Base-by-base conservation (phyloP, 1,140 invertebrate genomes). In the Polypedilum vanderplanki region DNA sequence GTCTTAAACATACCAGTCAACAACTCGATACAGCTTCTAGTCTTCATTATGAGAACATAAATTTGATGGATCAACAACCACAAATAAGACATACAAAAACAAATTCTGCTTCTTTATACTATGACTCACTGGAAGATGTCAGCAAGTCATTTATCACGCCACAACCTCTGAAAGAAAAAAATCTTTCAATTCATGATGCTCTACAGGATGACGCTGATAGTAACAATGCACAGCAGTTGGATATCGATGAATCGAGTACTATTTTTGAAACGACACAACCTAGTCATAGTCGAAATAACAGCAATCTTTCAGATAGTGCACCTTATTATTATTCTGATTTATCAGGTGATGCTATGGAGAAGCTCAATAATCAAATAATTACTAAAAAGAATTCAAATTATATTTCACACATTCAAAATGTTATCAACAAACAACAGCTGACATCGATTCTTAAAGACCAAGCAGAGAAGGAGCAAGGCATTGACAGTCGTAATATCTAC, bases 301-400 rank as follows among this genome's bases (percentile, higher is more conserved):
- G 81, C 74, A 82, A 82, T 65, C 80, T 82, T 1, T 82, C 85
- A 20, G 86, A 86, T 41, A 86, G 87, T 15, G 92, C 91, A 15
- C 93, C 93, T 0, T 94, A 95, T 80, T 95, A 95, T 79, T 94
- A 94, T 82, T 94, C 93, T 0, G 93, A 95, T 81, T 83, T 94
- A n/a, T 86, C 85, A 76, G 84, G 84, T 17, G 40, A 33, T 15
- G 67, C 22, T 46, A 75, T 74, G 64, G 65, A 74, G 24, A 85
- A 87, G 77, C 78, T 90, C n/a, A 91, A 92, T 77, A 92, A 92
- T 81, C 90, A 91, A 80, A 90, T 85, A 79, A 78, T 83, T 75
- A 81, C 84, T 46, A 83, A 85, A 40, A 82, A 86, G 76, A 88
- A 88, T 80, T 90, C 93, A 84, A 84, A 89, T 80, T 90, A 91